These are phyloP conservation scores for Emydocephalus ijimae DNA, from an alignment of 2,113 vertebrate species.

Conservation along the genomic window DNA sequence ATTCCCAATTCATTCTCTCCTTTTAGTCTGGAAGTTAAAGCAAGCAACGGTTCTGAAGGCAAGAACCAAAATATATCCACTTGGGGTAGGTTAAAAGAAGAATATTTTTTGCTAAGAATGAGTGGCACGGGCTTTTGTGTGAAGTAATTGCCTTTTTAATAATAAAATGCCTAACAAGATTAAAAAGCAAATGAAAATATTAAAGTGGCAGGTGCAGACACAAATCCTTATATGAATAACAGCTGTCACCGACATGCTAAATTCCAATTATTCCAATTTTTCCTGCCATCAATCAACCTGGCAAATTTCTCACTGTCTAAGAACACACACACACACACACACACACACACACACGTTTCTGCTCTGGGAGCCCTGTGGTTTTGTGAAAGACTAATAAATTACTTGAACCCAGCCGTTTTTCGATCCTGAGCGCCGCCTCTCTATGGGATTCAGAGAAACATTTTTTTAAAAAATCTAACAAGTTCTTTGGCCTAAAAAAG, in stretches of 20 bases:
- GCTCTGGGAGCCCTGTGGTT: background rate
- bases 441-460: background rate
- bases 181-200: conserved; percentile 10
- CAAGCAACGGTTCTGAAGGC: background rate
- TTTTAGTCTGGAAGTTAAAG: background rate
- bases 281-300: background rate
- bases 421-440: background rate
- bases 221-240: background rate
- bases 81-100: background rate
- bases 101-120: background rate
- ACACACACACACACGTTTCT: background rate
- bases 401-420: background rate
- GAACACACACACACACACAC: too few relatives aligned
- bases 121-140: background rate
- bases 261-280: conserved; percentile 5
- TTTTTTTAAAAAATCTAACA: background rate
- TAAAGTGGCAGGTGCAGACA: conserved; percentile 4
- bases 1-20: background rate
- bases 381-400: background rate
- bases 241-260: conserved; percentile 9
- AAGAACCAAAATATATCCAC: background rate
- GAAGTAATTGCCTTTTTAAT: background rate
- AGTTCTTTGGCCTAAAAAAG: background rate
- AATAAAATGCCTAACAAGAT: background rate
- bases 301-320: background rate